phyloP scores from a whole-genome alignment of 1,140 invertebrate genomes.

The Drosophila kurseongensis region DNA sequence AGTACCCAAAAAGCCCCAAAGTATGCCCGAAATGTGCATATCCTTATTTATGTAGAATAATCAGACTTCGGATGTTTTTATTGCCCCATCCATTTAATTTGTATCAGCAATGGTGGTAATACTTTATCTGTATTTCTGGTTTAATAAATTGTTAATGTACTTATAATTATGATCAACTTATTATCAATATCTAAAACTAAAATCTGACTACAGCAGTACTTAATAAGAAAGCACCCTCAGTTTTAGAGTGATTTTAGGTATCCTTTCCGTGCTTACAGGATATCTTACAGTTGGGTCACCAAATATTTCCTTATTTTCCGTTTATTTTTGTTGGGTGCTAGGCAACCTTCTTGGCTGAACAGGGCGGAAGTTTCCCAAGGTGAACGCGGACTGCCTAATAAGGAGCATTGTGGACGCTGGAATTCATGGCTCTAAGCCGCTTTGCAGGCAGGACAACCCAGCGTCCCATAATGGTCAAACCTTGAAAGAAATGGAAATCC shows the following conservation, averaged over 20 bases:
- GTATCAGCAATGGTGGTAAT: no score
- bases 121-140: no score
- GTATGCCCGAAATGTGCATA: background rate
- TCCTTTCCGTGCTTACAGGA: background rate
- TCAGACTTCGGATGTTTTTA: no score
- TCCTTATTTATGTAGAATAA: no score
- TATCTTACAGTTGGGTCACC: background rate
- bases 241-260: no score
- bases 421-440: constrained; percentile 66
- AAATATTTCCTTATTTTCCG: background rate
- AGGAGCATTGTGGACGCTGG: constrained; percentile 45
- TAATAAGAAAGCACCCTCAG: background rate
- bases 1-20: background rate
- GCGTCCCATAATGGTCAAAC: constrained; percentile 32
- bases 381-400: constrained; percentile 70
- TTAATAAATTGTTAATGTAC: no score
- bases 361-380: constrained; percentile 56
- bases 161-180: no score
- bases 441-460: constrained; percentile 66
- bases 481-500: constrained; percentile 43
- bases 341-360: constrained; percentile 45
- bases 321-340: constrained; percentile 25
- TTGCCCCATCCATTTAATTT: no score
- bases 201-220: background rate
- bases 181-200: no score